phyloP scores from a whole-genome alignment of 2,888 invertebrate species.

The Tenthredo livida region DNA sequence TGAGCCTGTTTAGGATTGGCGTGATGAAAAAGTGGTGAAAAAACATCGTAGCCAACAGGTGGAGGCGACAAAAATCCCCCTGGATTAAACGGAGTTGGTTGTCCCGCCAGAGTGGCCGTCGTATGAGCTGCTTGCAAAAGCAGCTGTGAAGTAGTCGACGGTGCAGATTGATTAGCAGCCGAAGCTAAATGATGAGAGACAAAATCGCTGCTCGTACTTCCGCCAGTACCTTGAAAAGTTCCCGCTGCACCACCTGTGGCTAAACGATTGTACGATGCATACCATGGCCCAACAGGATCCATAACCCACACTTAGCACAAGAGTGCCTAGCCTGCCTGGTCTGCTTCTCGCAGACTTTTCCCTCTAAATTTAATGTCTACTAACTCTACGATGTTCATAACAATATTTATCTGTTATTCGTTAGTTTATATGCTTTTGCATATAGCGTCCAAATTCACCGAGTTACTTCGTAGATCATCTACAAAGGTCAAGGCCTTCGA shows the following conservation, averaged over 20 bases:
- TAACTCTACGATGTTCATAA: slow-evolving; percentile 65
- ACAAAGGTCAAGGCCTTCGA: slow-evolving; percentile 4
- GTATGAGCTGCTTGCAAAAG: slow-evolving; percentile 84
- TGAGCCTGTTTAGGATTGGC: slow-evolving; percentile 86
- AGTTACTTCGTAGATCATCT: neutral
- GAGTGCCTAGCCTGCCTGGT: slow-evolving; percentile 63
- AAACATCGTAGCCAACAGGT: slow-evolving; percentile 90
- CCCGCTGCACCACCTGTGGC: slow-evolving; percentile 84
- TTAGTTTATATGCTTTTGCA: neutral
- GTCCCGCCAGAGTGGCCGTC: slow-evolving; percentile 82
- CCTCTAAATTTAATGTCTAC: slow-evolving; percentile 58
- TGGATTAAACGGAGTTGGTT: slow-evolving; percentile 85
- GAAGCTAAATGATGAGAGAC: slow-evolving; percentile 77
- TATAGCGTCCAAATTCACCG: neutral
- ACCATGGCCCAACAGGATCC: slow-evolving; percentile 96
- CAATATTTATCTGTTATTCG: slow-evolving; percentile 61
- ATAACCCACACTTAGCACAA: slow-evolving; percentile 79
- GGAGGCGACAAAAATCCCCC: slow-evolving; percentile 88
- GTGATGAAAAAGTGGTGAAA: slow-evolving; percentile 91
- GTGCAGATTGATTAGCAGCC: slow-evolving; percentile 78
- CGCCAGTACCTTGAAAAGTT: slow-evolving; percentile 83
- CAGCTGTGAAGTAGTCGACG: slow-evolving; percentile 83
- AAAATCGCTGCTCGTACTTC: slow-evolving; percentile 84
- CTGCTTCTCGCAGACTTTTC: slow-evolving; percentile 63
- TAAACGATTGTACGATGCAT: slow-evolving; percentile 91